Base-by-base conservation (phyloP, 2,797 vertebrate genomes). In the Lacerta bilineata region DNA sequence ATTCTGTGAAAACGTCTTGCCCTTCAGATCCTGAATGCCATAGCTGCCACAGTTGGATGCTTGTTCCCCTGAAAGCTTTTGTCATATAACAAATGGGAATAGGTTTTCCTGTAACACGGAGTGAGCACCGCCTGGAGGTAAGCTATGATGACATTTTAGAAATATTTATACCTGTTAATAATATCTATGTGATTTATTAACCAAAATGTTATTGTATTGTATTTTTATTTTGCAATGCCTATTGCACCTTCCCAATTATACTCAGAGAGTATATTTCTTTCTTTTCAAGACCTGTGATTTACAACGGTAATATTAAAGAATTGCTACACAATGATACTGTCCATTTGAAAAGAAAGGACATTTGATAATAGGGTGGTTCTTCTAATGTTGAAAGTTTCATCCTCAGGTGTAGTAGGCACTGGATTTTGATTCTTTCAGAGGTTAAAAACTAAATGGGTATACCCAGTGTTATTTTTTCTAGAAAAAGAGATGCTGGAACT, bases 41-140 rank as follows among this genome's bases (percentile, higher is more conserved):
- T 81, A 10, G 29, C 59, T 75, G 69, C 0, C 8, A 82, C 43
- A 46, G 39, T 92, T 93, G 86, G 17, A 59, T 93, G 80, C 91
- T 77, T 93, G 55, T 4, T 85, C 87, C 83, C 76, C 39, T 90
- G 83, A 91, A 89, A 23, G 87, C 39, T 93, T 4, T 69, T 95
- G 87, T 89, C 89, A 94, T 36, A 90, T n/a, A 93, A 92, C 33
- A 96, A 95, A 84, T 87, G 5, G 36, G 89, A 94, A 92, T 82
- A 86, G 79, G 89, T 92, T 64, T 93, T 94, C 92, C 85, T 89
- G 5, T 90, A 90, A 66, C 74, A 85, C 10, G 86, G 80, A 77
- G 5, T 17, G 91, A 95, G 91, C 36, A 6, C 59, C 92, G 43
- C 83, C 78, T 93, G 20, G 23, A 90, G 87, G 9, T 93, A 91